These are phyloP conservation scores for Spizaetus ornatus DNA, from an alignment of 2,113 vertebrate species.

Conservation along the genomic window DNA sequence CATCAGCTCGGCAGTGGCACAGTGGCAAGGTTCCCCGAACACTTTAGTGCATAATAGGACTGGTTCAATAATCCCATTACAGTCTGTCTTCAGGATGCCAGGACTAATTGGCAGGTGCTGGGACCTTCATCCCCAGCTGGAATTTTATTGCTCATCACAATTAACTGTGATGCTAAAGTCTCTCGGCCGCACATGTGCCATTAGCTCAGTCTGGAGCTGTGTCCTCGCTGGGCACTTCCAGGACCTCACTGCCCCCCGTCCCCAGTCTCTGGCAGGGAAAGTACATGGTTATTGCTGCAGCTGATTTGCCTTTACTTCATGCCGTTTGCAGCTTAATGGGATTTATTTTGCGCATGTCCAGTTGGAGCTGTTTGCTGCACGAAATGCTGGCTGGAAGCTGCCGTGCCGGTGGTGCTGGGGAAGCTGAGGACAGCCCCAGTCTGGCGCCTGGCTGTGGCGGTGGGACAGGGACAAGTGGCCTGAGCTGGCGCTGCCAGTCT, in stretches of 20 bases:
- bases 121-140: conserved; percentile 49
- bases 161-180: not conserved
- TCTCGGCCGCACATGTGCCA: not conserved
- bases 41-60: conserved; percentile 15
- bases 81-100: conserved; percentile 50
- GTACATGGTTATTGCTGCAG: not conserved
- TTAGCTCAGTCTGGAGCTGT: not conserved
- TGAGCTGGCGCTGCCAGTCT: not conserved
- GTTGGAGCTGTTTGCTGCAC: not conserved
- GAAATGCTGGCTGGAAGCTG: not conserved
- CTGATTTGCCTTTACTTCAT: not conserved
- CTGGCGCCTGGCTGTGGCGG: accelerated
- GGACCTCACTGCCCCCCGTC: not conserved
- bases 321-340: not conserved
- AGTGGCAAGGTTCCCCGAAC: not conserved
- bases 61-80: conserved; percentile 52
- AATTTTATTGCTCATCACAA: conserved; percentile 55
- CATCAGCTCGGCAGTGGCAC: not conserved
- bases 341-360: not conserved
- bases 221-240: not conserved
- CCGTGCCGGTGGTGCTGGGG: not conserved
- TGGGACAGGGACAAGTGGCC: not conserved
- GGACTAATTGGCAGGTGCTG: conserved; percentile 44
- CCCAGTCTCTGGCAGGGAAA: not conserved
- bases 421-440: not conserved